Evolutionary conservation across 2,797 vertebrate species (phyloP).

Genomic region (Ptychadena robeensis): DNA sequence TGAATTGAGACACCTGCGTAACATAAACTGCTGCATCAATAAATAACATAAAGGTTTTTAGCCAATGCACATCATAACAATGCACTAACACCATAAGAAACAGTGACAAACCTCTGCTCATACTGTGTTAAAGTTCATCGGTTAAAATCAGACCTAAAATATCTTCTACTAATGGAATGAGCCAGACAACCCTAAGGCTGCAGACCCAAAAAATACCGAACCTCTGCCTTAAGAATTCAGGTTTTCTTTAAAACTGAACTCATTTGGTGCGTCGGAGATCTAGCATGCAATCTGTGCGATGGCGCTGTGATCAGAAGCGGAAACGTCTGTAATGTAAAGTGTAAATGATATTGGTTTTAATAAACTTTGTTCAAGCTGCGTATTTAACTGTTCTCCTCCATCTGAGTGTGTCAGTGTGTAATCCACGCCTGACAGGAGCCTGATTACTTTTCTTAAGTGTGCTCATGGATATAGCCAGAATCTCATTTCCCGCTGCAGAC

Average conservation of each 20-base stretch:
- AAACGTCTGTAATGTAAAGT: constrained; percentile 40
- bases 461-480: constrained; percentile 38
- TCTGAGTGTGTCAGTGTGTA: constrained; percentile 42
- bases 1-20: no score
- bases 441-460: constrained; percentile 53
- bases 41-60: no score
- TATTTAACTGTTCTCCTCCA: constrained; percentile 48
- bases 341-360: constrained; percentile 55
- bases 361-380: constrained; percentile 51
- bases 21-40: no score
- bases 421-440: constrained; percentile 34
- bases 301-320: constrained; percentile 9
- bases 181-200: no score
- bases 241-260: not conserved
- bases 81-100: no score
- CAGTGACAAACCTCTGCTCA: no score
- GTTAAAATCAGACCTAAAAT: no score
- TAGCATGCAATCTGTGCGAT: constrained; percentile 3
- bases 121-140: no score
- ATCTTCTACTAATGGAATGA: no score
- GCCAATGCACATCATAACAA: no score
- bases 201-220: no score
- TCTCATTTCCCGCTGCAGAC: constrained; percentile 47
- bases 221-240: no score
- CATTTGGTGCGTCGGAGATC: not conserved